Conservation (phyloP, 1,140 invertebrate genomes). For the Latrodectus geometricus region DNA sequence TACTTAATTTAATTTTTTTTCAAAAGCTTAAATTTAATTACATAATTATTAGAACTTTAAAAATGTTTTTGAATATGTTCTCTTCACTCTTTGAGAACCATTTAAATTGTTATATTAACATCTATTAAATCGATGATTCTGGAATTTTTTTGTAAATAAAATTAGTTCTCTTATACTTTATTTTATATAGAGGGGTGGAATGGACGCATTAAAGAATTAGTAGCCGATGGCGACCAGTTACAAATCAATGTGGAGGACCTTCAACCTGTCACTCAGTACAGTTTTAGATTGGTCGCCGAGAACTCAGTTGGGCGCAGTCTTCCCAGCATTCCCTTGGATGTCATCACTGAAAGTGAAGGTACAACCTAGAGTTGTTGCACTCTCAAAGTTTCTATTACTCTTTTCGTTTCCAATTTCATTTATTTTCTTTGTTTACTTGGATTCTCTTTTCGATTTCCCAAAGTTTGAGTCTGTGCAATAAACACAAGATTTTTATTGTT, state of each 20-base stretch:
- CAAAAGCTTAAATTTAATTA: too few species aligned
- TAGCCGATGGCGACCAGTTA: constrained; percentile 80
- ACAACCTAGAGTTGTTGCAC: constrained; percentile 25
- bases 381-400: constrained; percentile 10
- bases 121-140: too few species aligned
- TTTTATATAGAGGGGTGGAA: constrained; percentile 31
- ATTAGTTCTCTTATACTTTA: not conserved
- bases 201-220: constrained; percentile 43
- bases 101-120: too few species aligned
- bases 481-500: constrained; percentile 34
- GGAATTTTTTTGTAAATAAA: too few species aligned
- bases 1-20: too few species aligned
- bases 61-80: too few species aligned
- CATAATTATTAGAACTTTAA: too few species aligned
- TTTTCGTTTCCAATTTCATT: not conserved
- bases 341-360: constrained; percentile 86
- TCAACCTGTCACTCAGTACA: constrained; percentile 89
- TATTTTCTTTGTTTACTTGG: not conserved
- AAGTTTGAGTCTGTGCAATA: constrained; percentile 28
- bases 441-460: constrained; percentile 3
- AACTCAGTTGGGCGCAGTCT: constrained; percentile 95
- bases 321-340: constrained; percentile 89
- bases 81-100: too few species aligned
- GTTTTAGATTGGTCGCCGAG: constrained; percentile 94
- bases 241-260: constrained; percentile 83